phyloP scores from a whole-genome alignment of 2,113 vertebrate genomes.

The Hippocampus guttulatus region DNA sequence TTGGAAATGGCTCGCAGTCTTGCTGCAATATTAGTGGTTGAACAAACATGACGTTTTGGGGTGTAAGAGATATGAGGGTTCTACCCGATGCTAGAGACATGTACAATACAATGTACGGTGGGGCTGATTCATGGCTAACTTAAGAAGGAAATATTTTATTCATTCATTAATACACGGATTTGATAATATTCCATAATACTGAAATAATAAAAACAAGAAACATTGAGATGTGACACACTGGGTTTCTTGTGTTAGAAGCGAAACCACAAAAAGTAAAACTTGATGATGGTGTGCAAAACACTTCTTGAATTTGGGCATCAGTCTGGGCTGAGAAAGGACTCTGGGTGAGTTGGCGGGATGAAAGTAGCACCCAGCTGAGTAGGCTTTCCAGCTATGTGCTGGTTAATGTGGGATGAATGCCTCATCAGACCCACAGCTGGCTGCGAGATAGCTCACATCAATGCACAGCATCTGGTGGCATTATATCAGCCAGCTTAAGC shows the following conservation, averaged over 20 bases:
- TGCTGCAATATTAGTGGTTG: no score
- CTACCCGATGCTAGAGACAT: no score
- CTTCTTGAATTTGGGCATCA: neutral
- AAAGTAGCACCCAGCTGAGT: constrained; percentile 48
- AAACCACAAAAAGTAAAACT: neutral
- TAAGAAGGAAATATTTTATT: no score
- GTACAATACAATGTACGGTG: no score
- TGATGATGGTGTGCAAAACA: neutral
- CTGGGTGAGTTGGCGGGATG: constrained; percentile 47
- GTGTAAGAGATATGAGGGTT: no score
- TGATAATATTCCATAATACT: no score
- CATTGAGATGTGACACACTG: no score
- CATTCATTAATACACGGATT: no score
- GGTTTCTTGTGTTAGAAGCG: neutral
- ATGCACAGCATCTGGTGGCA: constrained; percentile 27
- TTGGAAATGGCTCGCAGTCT: no score
- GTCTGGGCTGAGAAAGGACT: constrained; percentile 15
- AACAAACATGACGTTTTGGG: no score
- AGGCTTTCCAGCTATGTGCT: constrained; percentile 14
- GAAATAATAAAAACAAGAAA: no score
- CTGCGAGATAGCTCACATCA: constrained; percentile 18
- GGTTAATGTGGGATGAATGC: constrained; percentile 23
- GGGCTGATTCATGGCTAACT: no score
- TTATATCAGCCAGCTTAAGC: constrained; percentile 60
- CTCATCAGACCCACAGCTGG: constrained; percentile 23